Evolutionary conservation across 2,888 invertebrate genomes (phyloP), one percentile per base, ranked within the genome.

Genomic region (Amiota mariae): DNA sequence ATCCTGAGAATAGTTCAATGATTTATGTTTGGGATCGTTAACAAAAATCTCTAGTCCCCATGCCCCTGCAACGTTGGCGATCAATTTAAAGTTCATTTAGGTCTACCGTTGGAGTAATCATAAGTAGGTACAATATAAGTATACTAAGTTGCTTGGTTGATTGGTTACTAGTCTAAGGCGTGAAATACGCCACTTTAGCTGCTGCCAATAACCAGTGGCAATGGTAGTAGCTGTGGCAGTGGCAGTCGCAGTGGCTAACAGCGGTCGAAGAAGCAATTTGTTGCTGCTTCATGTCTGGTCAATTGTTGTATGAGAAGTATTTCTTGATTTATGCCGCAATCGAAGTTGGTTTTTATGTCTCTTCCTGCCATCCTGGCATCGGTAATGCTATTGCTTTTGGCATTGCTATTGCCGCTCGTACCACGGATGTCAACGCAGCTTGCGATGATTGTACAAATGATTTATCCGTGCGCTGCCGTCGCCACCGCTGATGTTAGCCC

Each of bases 231-330:
- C 54, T 8, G 54, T 15, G 54, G 54, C 54, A n/a, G n/a, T 54
- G 54, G 54, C 9, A 9, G 54, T 15, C n/a, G 54, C 54, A n/a
- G 54, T 15, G 54, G 54, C 54, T 54, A 36, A 15, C 36, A 36
- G 63, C 36, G 63, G 15, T 24, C 24, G 51, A 24, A 51, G 51
- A 24, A 51, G 75, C 85, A 87, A 87, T 87, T 87, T 85, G 85
- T 82, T 82, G 85, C 81, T 78, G 79, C 79, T 77, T 76, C 86
- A 78, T 84, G 86, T 87, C 85, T 82, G 83, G 79, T 82, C 87
- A 88, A 88, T 87, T 88, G 88, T 87, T 87, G 87, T 82, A n/a
- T 79, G 81, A 78, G 78, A 80, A 79, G 80, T 79, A 76, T 80
- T 79, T 77, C 76, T 78, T 88, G 88, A 88, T 87, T 87, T 87